Percentiles rank a stretch among this genome's conserved stretches.
Evolutionary conservation across 2,888 invertebrate genomes (phyloP).

Genomic region (Pseudoips prasinana): DNA sequence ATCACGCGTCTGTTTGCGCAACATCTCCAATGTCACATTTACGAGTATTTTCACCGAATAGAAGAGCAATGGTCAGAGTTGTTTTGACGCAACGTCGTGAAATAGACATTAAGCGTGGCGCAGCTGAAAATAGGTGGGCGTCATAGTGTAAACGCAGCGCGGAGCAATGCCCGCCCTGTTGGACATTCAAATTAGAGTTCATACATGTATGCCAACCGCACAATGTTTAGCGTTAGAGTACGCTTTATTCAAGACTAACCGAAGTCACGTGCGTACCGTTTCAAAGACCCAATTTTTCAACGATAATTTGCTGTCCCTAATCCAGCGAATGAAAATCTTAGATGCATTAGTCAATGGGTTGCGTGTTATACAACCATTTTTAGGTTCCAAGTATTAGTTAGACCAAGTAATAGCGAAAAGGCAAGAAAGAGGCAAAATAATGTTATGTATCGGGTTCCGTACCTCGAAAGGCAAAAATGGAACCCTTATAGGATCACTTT

Average conservation of each 20-base stretch:
- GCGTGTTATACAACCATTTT: too few species aligned
- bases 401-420: too few species aligned
- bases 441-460: too few species aligned
- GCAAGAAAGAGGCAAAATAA: too few species aligned
- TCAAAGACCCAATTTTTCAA: too few species aligned
- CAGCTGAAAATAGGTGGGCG: constrained; percentile 70
- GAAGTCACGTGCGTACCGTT: neutral
- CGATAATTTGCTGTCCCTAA: too few species aligned
- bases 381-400: too few species aligned
- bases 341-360: too few species aligned
- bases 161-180: constrained; percentile 58
- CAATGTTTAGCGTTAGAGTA: constrained; percentile 17
- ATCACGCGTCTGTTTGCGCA: constrained; percentile 40
- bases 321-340: too few species aligned
- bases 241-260: constrained; percentile 16
- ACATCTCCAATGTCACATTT: constrained; percentile 46
- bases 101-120: constrained; percentile 58
- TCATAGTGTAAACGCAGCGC: constrained; percentile 51
- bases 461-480: too few species aligned
- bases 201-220: constrained; percentile 24
- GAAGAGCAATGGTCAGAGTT: constrained; percentile 28
- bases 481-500: too few species aligned
- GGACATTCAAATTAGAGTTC: constrained; percentile 45
- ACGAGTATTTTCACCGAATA: constrained; percentile 39
- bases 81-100: constrained; percentile 52